Percentiles rank a stretch among this genome's conserved stretches.
These are phyloP conservation scores for Hippopotamus amphibius DNA, from an alignment of 2,113 vertebrate species.

Conservation along the genomic window DNA sequence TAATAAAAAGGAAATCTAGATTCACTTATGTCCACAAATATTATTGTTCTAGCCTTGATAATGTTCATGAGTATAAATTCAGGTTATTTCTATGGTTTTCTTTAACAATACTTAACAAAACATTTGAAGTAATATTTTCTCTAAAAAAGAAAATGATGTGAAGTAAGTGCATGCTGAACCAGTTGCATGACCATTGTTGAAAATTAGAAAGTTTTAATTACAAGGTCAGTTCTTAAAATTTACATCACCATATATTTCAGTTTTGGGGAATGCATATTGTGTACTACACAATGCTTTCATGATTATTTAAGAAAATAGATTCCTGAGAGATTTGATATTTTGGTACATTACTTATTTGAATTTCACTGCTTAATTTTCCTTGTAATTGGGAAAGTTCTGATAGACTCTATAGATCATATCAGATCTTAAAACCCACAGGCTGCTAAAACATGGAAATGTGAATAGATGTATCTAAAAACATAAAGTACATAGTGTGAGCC, in stretches of 20 bases:
- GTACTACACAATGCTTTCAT: slow-evolving; percentile 42
- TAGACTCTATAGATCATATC: not conserved
- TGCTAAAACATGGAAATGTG: not conserved
- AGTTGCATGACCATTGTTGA: not conserved
- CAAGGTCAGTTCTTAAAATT: slow-evolving; percentile 33
- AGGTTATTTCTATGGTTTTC: not conserved
- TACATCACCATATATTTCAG: not conserved
- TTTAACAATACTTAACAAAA: slow-evolving; percentile 23
- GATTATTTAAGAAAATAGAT: slow-evolving; percentile 42
- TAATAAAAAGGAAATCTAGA: slow-evolving; percentile 20
- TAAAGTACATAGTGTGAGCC: not conserved
- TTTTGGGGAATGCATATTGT: slow-evolving; percentile 19
- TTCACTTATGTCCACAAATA: not conserved
- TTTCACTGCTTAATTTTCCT: not conserved
- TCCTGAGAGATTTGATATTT: not conserved
- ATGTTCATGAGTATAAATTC: not conserved
- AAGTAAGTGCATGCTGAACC: not conserved
- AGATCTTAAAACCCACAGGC: not conserved
- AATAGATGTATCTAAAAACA: slow-evolving; percentile 21
- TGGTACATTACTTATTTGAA: slow-evolving; percentile 3
- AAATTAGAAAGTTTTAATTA: slow-evolving; percentile 9
- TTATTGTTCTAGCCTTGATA: not conserved
- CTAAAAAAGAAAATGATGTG: not conserved
- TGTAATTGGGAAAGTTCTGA: slow-evolving; percentile 15
- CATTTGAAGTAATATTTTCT: slow-evolving; percentile 39